phyloP scores from a whole-genome alignment of 2,888 invertebrate species.

The Campoplex capitator region DNA sequence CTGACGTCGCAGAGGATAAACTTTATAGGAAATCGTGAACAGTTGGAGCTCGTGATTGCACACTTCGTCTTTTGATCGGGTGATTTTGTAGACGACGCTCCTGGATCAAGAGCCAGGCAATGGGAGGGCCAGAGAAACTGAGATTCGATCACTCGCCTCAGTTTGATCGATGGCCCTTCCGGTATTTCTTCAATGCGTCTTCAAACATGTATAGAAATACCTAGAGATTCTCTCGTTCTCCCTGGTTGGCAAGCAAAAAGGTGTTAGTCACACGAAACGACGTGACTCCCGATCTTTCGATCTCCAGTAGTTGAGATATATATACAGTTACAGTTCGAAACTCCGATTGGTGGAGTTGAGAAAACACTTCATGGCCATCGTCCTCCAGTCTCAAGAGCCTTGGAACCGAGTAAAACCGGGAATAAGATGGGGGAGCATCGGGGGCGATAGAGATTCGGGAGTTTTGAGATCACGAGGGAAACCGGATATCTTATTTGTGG shows the following conservation, averaged over 20 bases:
- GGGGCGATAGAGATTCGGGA: conserved; percentile 20
- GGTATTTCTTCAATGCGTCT: conserved; percentile 18
- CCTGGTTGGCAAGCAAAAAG: background rate
- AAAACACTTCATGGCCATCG: conserved; percentile 37
- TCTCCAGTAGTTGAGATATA: background rate
- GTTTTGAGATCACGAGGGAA: conserved; percentile 22
- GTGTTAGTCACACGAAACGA: background rate
- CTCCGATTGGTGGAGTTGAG: conserved; percentile 35
- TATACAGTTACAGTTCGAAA: conserved; percentile 11
- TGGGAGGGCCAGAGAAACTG: conserved; percentile 3
- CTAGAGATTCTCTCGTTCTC: background rate
- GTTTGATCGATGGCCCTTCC: conserved; percentile 55
- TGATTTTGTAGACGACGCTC: background rate
- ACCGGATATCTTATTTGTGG: conserved; percentile 55
- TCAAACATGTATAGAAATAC: background rate
- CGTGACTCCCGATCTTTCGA: background rate
- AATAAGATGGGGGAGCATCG: background rate
- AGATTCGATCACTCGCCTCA: conserved; percentile 46
- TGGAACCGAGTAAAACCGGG: conserved; percentile 20
- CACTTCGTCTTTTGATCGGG: conserved; percentile 14
- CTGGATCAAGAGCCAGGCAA: background rate
- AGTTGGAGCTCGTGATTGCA: conserved; percentile 13
- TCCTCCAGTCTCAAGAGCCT: conserved; percentile 26
- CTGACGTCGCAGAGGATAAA: background rate
- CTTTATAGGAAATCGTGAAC: background rate